phyloP scores from a whole-genome alignment of 2,797 vertebrate species.

The Manis pentadactyla region DNA sequence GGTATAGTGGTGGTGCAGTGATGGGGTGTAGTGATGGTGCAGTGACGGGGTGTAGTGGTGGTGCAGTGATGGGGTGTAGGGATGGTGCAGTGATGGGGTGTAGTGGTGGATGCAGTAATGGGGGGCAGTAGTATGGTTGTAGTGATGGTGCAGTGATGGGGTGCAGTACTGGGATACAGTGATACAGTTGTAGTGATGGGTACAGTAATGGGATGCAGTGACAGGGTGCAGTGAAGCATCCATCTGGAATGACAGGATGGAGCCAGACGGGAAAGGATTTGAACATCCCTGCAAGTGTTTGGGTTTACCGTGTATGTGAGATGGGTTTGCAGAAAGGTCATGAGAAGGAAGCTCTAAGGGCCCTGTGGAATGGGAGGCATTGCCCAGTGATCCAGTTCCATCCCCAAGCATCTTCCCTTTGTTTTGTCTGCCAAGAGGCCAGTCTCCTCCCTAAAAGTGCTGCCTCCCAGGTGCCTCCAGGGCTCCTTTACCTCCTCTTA shows the following conservation, averaged over 20 bases:
- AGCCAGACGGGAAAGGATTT: not conserved
- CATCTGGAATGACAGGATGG: not conserved
- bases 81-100: not conserved
- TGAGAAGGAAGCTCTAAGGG: not conserved
- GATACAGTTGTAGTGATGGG: accelerated
- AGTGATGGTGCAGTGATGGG: not conserved
- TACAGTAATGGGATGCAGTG: not conserved
- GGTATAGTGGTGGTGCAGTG: not conserved
- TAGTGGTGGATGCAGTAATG: not conserved
- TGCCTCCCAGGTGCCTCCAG: not conserved
- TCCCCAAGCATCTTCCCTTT: not conserved
- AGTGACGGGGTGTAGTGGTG: not conserved
- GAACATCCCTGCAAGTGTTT: not conserved
- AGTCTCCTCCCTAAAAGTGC: not conserved
- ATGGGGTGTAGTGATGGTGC: not conserved
- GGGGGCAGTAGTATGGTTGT: not conserved
- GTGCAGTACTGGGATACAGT: not conserved
- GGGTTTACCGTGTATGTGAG: not conserved
- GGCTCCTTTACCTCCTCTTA: not conserved
- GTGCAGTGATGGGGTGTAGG: not conserved
- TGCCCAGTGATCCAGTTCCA: not conserved
- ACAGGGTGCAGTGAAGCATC: not conserved
- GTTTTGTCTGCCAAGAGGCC: not conserved
- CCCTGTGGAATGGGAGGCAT: not conserved
- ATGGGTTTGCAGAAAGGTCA: not conserved